A percentile compares a stretch with the other conserved stretches of the same genome.
Conservation (phyloP, 37 sponge, comb jelly and placozoan species). For the Tethya wilhelma region DNA sequence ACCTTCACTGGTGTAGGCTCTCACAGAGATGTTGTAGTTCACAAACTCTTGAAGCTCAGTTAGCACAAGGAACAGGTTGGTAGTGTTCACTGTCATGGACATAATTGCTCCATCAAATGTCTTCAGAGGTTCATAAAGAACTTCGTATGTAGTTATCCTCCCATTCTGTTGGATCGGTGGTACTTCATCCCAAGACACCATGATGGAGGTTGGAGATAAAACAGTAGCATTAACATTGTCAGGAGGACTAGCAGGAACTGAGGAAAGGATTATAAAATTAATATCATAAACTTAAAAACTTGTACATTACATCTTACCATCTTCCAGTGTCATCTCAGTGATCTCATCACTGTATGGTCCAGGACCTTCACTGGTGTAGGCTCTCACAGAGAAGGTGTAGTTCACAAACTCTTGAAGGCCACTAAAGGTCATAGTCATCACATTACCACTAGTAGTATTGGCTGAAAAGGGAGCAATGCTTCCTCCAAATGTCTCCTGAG, state of each 20-base stretch:
- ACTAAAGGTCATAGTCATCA: background rate
- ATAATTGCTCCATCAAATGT: background rate
- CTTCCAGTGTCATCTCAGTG: slow-evolving; percentile 16
- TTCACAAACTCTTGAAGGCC: slow-evolving; percentile 36
- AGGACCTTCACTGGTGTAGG: slow-evolving; percentile 49
- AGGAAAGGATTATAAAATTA: background rate
- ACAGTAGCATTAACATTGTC: background rate
- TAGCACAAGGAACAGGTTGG: background rate
- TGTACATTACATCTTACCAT: slow-evolving; percentile 28
- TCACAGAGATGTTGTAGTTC: slow-evolving; percentile 30
- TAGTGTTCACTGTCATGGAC: background rate
- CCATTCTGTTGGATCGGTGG: slow-evolving; percentile 21
- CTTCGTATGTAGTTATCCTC: slow-evolving; percentile 13
- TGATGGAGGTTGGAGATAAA: background rate
- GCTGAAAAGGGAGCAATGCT: background rate
- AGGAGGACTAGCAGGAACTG: slow-evolving; percentile 16
- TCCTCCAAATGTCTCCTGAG: slow-evolving; percentile 29
- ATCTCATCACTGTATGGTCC: slow-evolving; percentile 41
- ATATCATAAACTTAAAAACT: too few species aligned
- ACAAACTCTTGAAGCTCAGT: background rate
- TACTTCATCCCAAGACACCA: slow-evolving; percentile 8
- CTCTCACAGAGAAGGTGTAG: slow-evolving; percentile 52
- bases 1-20: slow-evolving; percentile 27
- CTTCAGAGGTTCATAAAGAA: slow-evolving; percentile 14
- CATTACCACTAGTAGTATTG: background rate